These are phyloP conservation scores for Notodonta dromedarius DNA, from an alignment of 2,888 invertebrate genomes.

Conservation along the genomic window DNA sequence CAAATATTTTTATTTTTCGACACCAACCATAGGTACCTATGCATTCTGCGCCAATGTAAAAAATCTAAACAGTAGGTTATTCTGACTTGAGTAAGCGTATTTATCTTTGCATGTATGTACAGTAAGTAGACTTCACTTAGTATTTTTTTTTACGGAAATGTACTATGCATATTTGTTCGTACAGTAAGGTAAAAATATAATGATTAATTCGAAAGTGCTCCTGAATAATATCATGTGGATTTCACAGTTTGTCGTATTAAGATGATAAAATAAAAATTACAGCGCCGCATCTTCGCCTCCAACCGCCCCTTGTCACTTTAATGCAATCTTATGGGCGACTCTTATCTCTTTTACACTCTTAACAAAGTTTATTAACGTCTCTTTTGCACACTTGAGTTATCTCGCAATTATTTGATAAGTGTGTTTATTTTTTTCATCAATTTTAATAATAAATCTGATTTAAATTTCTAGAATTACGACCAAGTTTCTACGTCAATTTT, in stretches of 20 bases:
- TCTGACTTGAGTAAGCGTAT: too few relatives aligned
- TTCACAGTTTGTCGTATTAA: slow-evolving; percentile 48
- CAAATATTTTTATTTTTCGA: too few relatives aligned
- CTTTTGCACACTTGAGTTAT: slow-evolving; percentile 23
- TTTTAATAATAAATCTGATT: background rate
- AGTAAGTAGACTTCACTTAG: too few relatives aligned
- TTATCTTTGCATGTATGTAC: too few relatives aligned
- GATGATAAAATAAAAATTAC: slow-evolving; percentile 42
- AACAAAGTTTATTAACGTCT: slow-evolving; percentile 12
- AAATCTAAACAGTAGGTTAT: too few relatives aligned
- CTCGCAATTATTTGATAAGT: slow-evolving; percentile 17
- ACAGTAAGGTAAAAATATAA: slow-evolving; percentile 6
- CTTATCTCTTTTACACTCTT: slow-evolving; percentile 22
- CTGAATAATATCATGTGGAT: slow-evolving; percentile 35
- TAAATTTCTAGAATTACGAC: too few relatives aligned
- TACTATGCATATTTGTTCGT: background rate
- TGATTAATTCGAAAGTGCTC: slow-evolving; percentile 30
- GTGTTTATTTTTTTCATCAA: slow-evolving; percentile 21
- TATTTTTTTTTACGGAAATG: too few relatives aligned
- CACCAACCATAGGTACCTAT: too few relatives aligned
- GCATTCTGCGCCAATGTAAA: too few relatives aligned
- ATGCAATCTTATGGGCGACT: slow-evolving; percentile 43
- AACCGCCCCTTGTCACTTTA: slow-evolving; percentile 37
- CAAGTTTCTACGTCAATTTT: too few relatives aligned
- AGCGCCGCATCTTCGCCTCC: slow-evolving; percentile 24